Evolutionary conservation across 2,113 vertebrate genomes (phyloP).

Genomic region (Equus quagga): DNA sequence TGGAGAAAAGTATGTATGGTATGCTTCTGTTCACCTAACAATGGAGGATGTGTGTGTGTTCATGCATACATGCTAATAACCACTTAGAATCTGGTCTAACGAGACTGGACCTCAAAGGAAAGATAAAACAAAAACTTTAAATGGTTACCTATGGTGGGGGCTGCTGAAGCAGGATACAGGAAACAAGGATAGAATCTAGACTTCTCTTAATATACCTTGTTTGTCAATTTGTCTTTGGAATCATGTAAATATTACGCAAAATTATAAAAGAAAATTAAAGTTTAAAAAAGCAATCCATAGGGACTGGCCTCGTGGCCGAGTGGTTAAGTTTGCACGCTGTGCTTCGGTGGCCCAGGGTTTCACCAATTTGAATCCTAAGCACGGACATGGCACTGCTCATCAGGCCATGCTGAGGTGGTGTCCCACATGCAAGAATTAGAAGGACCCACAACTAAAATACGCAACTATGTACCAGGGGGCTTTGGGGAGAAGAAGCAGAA

Average conservation of each 20-base stretch:
- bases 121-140: neutral
- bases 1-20: neutral
- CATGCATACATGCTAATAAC: accelerated
- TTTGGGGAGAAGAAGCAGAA: no score
- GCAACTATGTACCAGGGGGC: no score
- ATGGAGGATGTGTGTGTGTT: neutral
- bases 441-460: no score
- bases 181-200: neutral
- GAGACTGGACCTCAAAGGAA: neutral
- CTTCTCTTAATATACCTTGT: neutral
- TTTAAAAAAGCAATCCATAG: neutral
- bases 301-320: no score
- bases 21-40: neutral
- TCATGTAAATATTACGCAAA: neutral
- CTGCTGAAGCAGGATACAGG: neutral
- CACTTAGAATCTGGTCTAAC: neutral
- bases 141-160: neutral
- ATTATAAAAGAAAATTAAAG: neutral
- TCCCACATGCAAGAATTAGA: no score
- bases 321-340: no score
- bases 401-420: no score
- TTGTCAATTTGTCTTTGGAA: neutral
- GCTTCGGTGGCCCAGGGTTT: no score
- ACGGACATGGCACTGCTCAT: no score
- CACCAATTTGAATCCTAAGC: no score